A percentile compares a stretch with the other conserved stretches of the same genome.
These are phyloP conservation scores for Corvus cornix DNA, from an alignment of 2,113 vertebrate genomes.

Conservation along the genomic window DNA sequence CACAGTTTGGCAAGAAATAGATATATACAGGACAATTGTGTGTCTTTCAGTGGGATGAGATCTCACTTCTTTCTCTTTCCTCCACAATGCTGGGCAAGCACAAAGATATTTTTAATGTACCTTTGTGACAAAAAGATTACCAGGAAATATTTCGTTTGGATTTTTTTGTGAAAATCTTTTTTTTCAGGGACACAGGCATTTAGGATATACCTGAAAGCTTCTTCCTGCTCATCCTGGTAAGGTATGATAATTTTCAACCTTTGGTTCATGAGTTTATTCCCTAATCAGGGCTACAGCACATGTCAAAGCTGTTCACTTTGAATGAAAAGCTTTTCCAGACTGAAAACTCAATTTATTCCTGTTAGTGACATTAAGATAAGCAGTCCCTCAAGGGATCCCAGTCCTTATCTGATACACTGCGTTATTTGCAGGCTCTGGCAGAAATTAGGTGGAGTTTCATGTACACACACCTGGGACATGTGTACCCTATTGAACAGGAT, in stretches of 20 bases:
- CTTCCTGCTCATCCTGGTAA: neutral
- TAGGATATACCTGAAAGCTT: neutral
- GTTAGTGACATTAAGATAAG: conserved; percentile 45
- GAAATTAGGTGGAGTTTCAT: conserved; percentile 25
- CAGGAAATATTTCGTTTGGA: neutral
- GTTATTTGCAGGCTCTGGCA: neutral
- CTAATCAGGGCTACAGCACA: neutral
- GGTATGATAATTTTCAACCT: neutral
- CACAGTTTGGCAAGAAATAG: neutral
- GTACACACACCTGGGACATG: neutral
- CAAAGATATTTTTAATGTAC: neutral
- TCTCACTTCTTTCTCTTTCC: neutral
- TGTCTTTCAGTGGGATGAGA: neutral
- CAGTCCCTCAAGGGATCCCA: neutral
- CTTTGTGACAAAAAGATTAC: neutral
- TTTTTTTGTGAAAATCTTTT: neutral
- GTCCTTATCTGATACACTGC: conserved; percentile 30
- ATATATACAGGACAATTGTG: neutral
- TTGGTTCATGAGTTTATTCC: neutral
- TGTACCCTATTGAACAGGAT: conserved; percentile 11
- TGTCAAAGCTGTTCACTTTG: conserved; percentile 4
- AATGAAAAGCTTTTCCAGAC: conserved; percentile 34
- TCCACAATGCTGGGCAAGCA: neutral
- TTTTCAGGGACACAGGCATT: neutral
- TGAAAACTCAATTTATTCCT: conserved; percentile 51